Conservation (phyloP, 2,888 invertebrate species). For the Noctua janthina region DNA sequence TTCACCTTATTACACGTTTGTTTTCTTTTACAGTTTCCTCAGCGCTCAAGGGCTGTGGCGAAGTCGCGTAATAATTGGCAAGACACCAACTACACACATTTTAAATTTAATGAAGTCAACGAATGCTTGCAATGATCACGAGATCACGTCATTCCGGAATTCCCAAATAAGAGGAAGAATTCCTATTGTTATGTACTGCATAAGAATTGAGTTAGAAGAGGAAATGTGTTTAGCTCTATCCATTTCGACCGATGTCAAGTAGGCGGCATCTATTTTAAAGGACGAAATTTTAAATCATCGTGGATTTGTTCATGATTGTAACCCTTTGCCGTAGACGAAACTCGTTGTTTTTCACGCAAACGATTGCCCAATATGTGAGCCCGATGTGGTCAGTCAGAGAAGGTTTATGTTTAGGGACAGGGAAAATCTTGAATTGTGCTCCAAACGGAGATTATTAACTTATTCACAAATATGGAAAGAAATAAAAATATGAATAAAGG, state of each 20-base stretch:
- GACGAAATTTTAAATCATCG: neutral
- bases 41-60: slow-evolving; percentile 28
- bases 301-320: neutral
- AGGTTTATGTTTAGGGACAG: neutral
- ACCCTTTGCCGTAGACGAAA: neutral
- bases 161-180: neutral
- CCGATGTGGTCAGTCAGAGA: neutral
- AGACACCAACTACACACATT: slow-evolving; percentile 21
- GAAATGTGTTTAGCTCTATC: neutral
- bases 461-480: neutral
- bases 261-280: neutral
- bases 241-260: neutral
- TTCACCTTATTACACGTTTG: slow-evolving; percentile 7
- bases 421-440: neutral
- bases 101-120: slow-evolving; percentile 27
- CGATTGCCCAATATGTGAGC: neutral
- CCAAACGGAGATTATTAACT: neutral
- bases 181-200: neutral
- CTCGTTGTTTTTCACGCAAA: neutral
- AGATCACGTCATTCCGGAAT: slow-evolving; percentile 5
- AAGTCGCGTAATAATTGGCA: slow-evolving; percentile 48
- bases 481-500: slow-evolving; percentile 17
- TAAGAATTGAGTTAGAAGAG: neutral
- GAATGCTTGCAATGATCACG: slow-evolving; percentile 18
- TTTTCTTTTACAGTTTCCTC: slow-evolving; percentile 35